A percentile compares a stretch with the other conserved stretches of the same genome.
Evolutionary conservation across 2,797 vertebrate genomes (phyloP).

Genomic region (Arnoldichthys spilopterus): DNA sequence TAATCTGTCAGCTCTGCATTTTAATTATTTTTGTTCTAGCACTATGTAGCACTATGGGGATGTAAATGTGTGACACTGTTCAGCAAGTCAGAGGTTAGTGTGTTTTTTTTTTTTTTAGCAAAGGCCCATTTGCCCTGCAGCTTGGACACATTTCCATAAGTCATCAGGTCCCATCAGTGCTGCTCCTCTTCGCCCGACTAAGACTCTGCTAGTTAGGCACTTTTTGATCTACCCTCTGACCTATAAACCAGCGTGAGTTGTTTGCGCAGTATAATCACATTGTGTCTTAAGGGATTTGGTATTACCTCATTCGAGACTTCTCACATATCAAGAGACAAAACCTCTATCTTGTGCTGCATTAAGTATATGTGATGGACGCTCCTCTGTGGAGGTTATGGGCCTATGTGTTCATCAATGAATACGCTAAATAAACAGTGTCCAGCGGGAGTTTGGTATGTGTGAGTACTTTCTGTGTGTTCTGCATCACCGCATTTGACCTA

Average conservation of each 20-base stretch:
- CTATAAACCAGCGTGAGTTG: constrained; percentile 2
- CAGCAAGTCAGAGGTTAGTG: background rate
- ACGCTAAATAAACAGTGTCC: too few relatives aligned
- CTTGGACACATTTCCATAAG: background rate
- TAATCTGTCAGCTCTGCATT: background rate
- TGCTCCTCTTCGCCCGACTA: background rate
- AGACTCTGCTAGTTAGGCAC: background rate
- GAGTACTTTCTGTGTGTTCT: too few relatives aligned
- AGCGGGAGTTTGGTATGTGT: too few relatives aligned
- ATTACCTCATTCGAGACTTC: background rate
- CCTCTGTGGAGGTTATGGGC: background rate
- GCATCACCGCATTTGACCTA: too few relatives aligned
- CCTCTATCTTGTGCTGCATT: background rate
- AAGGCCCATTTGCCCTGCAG: background rate
- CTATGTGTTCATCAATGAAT: background rate
- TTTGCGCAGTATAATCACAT: constrained; percentile 9
- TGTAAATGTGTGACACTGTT: background rate
- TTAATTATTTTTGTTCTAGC: background rate
- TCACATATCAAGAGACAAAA: background rate
- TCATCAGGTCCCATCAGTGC: background rate
- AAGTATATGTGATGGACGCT: background rate
- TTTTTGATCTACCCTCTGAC: constrained; percentile 23
- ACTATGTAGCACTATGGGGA: background rate
- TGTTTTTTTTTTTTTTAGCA: background rate
- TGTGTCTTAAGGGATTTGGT: background rate